Evolutionary conservation across 2,888 invertebrate genomes (phyloP), one percentile per base, ranked within the genome.

Genomic region (Tholera decimalis): DNA sequence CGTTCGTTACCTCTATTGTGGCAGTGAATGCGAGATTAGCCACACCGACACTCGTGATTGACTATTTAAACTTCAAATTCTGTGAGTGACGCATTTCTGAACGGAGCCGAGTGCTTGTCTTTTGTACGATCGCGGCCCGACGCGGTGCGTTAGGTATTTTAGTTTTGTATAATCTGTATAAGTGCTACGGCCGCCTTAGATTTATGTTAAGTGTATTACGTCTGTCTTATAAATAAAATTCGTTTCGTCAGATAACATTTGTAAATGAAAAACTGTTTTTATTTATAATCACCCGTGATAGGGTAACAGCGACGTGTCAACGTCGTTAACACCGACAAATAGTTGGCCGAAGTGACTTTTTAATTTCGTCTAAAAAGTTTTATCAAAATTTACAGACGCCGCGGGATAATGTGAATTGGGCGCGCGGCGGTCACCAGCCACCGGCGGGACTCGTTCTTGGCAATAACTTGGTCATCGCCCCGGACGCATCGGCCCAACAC

Each of bases 1-100:
- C 92, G 94, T 94, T 95, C 95, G 95, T 95, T 95, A 95, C 93
- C 90, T 89, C 93, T 85, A 95, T 95, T 95, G 95, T 95, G 89
- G 85, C 84, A 84, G 85, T 93, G 93, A 93, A 94, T 93, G 92
- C 90, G 87, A 92, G 94, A 94, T 95, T 94, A 93, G 94, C 94
- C 91, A 93, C 93, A 92, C 91, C 89, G 88, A 85, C 90, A 86
- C 89, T 91, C 93, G 91, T 95, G 94, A 95, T 95, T 93, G 94
- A 94, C 94, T 95, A 94, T 95, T 94, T 93, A 93, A 87, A 93
- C 89, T 90, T 91, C 88, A 83, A 91, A 89, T 87, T 89, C 89
- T 91, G 85, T 86, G 89, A 92, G 89, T 89, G 90, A 92, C 89
- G 90, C 89, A 86, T 88, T 89, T 88, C 88, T 85, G 88, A 88